phyloP scores from a whole-genome alignment of 2,113 vertebrate genomes.

The Sander vitreus region DNA sequence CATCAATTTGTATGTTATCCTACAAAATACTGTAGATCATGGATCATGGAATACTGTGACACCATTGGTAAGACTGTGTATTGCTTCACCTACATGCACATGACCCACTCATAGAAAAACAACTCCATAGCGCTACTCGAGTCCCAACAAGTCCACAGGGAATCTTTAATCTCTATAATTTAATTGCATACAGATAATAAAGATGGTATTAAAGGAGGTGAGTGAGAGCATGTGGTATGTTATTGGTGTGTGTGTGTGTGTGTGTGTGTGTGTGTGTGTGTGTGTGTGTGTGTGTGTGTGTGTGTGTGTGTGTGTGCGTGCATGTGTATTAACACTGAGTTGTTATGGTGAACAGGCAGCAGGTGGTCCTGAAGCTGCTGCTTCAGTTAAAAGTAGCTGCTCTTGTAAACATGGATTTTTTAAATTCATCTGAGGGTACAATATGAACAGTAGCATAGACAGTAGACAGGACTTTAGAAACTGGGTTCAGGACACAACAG shows the following conservation, averaged over 20 bases:
- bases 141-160: background rate
- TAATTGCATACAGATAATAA: background rate
- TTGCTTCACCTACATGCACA: background rate
- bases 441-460: background rate
- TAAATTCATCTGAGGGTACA: background rate
- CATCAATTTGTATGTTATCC: too few relatives aligned
- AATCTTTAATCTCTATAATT: background rate
- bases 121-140: background rate
- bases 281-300: background rate
- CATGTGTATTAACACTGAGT: background rate
- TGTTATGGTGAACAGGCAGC: background rate
- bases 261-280: background rate
- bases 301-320: background rate
- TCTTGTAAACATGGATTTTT: background rate
- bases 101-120: background rate
- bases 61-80: too few relatives aligned
- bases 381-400: background rate
- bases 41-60: too few relatives aligned
- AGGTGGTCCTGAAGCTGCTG: conserved; percentile 9
- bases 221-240: background rate
- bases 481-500: background rate
- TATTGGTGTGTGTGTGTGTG: background rate
- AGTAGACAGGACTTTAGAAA: background rate
- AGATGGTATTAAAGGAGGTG: background rate
- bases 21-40: too few relatives aligned